A percentile compares a stretch with the other conserved stretches of the same genome.
phyloP scores from a whole-genome alignment of 2,113 vertebrate genomes.

The Cariama cristata region DNA sequence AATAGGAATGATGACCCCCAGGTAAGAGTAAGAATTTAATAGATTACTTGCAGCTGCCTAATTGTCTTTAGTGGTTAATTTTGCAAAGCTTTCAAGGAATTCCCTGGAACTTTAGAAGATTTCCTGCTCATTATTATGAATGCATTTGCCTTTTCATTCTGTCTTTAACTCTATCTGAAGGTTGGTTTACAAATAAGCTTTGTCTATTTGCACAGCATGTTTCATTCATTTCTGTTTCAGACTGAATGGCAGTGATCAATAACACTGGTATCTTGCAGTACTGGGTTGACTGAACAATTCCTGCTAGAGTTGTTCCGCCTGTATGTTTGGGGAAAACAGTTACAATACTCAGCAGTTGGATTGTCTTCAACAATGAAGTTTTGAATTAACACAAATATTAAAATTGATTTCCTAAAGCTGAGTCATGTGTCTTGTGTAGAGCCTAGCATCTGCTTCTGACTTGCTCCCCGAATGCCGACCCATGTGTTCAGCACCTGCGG shows the following conservation, averaged over 20 bases:
- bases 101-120: not conserved
- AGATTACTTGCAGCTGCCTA: not conserved
- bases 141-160: not conserved
- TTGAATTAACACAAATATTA: not conserved
- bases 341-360: not conserved
- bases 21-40: not conserved
- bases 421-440: not conserved
- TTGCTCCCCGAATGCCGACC: not conserved
- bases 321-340: not conserved
- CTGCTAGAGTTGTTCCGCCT: not conserved
- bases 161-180: not conserved
- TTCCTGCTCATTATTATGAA: not conserved
- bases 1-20: not conserved
- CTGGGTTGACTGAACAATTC: not conserved
- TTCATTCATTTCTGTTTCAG: not conserved
- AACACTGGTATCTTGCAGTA: not conserved
- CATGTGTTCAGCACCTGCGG: not conserved
- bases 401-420: not conserved
- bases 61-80: not conserved
- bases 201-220: not conserved
- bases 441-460: not conserved
- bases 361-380: not conserved
- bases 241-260: not conserved
- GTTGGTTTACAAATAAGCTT: not conserved
- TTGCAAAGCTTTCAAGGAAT: not conserved